phyloP scores from a whole-genome alignment of 1,140 invertebrate genomes.

The Sipha flava region DNA sequence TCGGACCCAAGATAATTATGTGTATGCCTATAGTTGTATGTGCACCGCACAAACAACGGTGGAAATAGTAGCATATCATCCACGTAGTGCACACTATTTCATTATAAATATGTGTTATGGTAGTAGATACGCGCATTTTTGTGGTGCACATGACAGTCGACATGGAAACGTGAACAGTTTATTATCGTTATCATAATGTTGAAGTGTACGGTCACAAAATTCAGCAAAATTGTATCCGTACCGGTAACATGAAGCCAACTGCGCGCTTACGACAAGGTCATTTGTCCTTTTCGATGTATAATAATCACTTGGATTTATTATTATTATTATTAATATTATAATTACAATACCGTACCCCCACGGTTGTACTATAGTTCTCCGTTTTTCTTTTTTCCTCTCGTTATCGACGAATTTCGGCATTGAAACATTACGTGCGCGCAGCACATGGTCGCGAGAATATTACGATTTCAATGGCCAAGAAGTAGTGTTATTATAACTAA shows the following conservation, averaged over 20 bases:
- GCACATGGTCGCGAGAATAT: neutral
- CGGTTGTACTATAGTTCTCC: neutral
- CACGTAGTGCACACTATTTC: neutral
- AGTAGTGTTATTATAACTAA: neutral
- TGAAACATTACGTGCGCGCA: neutral
- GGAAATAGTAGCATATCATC: neutral
- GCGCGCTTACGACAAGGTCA: neutral
- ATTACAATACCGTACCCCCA: no score
- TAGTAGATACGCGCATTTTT: neutral
- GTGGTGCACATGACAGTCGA: neutral
- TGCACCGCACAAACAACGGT: neutral
- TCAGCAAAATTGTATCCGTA: neutral
- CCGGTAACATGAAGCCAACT: neutral
- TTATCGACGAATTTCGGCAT: neutral
- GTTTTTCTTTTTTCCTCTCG: neutral
- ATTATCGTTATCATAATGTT: neutral
- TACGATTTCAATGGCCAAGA: neutral
- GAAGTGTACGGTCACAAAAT: neutral
- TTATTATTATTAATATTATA: neutral
- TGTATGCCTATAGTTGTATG: neutral
- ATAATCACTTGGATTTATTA: neutral
- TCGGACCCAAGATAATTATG: conserved; percentile 6
- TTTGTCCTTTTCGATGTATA: neutral
- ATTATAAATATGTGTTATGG: neutral
- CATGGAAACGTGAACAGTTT: neutral